These are phyloP conservation scores for Nomada fabriciana DNA, from an alignment of 2,888 invertebrate genomes.

Conservation along the genomic window DNA sequence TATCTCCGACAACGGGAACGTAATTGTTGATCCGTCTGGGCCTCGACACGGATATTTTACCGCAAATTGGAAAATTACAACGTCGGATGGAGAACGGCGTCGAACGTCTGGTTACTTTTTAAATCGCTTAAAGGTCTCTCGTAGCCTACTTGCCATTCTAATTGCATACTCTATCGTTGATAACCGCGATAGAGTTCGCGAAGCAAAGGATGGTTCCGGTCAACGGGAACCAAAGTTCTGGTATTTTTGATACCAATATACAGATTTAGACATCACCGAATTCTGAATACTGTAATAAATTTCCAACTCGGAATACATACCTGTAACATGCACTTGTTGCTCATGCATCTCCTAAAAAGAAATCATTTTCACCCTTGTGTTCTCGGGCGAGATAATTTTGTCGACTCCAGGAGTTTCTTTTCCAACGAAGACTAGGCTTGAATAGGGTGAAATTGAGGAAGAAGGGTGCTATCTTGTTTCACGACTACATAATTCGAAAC, in stretches of 20 bases:
- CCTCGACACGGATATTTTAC: conserved; percentile 47
- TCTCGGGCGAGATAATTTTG: no score
- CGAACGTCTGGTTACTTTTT: neutral
- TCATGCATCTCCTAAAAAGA: no score
- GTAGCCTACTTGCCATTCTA: conserved; percentile 24
- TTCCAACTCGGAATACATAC: no score
- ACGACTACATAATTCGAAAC: conserved; percentile 8
- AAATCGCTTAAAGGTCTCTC: conserved; percentile 17
- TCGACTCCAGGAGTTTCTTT: neutral
- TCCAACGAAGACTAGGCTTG: neutral
- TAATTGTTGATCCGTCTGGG: conserved; percentile 30
- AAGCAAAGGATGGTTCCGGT: neutral
- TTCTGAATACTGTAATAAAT: no score
- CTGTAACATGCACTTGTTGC: no score
- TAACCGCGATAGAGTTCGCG: neutral
- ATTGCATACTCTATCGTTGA: conserved; percentile 6
- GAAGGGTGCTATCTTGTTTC: conserved; percentile 23
- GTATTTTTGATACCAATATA: no score
- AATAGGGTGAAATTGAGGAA: conserved; percentile 17
- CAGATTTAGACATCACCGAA: no score
- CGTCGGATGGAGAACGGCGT: conserved; percentile 12
- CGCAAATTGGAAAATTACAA: conserved; percentile 68
- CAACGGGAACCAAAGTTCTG: no score
- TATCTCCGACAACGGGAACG: conserved; percentile 7
- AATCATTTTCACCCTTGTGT: neutral